phyloP scores from a whole-genome alignment of 2,113 vertebrate species.

The Passer montanus region DNA sequence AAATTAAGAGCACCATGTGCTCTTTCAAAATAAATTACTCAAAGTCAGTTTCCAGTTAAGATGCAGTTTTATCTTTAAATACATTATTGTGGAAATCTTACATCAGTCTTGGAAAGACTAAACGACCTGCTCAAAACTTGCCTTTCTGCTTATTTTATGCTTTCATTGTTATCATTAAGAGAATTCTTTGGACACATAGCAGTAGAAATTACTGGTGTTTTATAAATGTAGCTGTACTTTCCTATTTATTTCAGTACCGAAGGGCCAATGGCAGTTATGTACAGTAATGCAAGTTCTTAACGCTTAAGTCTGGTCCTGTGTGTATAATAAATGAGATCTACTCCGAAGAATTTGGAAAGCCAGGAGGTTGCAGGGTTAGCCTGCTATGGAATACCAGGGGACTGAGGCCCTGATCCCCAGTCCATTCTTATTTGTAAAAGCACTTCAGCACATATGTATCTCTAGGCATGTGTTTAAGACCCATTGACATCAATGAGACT shows the following conservation, averaged over 20 bases:
- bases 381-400: constrained; percentile 53
- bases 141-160: background rate
- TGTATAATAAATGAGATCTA: constrained; percentile 68
- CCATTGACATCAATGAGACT: constrained; percentile 65
- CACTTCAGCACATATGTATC: constrained; percentile 66
- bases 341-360: constrained; percentile 63
- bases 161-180: background rate
- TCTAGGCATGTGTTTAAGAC: constrained; percentile 67
- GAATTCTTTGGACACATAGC: background rate
- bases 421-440: constrained; percentile 62
- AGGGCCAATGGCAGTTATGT: constrained; percentile 28
- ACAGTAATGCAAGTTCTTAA: constrained; percentile 43
- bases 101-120: background rate
- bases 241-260: background rate
- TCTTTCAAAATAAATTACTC: background rate
- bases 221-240: background rate
- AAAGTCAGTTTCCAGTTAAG: background rate
- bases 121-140: background rate
- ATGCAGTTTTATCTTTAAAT: background rate
- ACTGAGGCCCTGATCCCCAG: constrained; percentile 63
- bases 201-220: background rate
- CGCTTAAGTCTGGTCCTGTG: constrained; percentile 27
- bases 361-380: constrained; percentile 63
- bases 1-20: rapidly evolving
- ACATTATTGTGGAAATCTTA: background rate